A percentile compares a stretch with the other conserved stretches of the same genome.
Conservation (phyloP, 1,140 invertebrate genomes). For the Listronotus bonariensis region DNA sequence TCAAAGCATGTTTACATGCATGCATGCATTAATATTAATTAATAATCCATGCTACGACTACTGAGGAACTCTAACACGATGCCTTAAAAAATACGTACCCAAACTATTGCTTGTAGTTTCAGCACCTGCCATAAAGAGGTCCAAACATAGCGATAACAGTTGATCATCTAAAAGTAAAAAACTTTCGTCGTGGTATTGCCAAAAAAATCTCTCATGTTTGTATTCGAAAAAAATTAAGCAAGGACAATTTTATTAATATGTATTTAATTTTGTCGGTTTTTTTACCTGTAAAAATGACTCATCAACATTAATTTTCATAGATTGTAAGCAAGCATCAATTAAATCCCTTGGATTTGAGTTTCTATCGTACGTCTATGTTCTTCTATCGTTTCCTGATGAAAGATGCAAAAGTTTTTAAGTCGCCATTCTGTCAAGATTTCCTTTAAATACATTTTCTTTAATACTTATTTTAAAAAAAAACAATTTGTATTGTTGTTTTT, state of each 20-base stretch:
- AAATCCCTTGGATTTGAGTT: constrained; percentile 42
- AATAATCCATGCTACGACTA: no score
- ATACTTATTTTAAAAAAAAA: no score
- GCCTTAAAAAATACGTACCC: constrained; percentile 20
- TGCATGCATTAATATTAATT: no score
- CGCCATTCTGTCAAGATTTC: not conserved
- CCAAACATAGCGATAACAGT: constrained; percentile 75
- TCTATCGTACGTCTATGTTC: constrained; percentile 41
- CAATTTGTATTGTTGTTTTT: no score
- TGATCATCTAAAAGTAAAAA: constrained; percentile 55
- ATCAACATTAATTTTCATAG: constrained; percentile 42
- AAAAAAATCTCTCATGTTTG: no score
- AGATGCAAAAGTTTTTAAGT: not conserved
- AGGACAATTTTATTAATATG: no score
- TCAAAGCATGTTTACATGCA: no score
- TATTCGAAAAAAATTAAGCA: no score
- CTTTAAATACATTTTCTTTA: no score
- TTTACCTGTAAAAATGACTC: constrained; percentile 57
- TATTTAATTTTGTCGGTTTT: no score
- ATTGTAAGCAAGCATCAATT: constrained; percentile 47
- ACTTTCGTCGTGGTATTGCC: no score
- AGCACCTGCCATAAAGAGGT: constrained; percentile 82
- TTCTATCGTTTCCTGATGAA: constrained; percentile 47
- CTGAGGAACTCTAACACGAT: no score
- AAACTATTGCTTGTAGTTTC: constrained; percentile 81